Evolutionary conservation across 2,113 vertebrate species (phyloP).

Genomic region (Carassius auratus): DNA sequence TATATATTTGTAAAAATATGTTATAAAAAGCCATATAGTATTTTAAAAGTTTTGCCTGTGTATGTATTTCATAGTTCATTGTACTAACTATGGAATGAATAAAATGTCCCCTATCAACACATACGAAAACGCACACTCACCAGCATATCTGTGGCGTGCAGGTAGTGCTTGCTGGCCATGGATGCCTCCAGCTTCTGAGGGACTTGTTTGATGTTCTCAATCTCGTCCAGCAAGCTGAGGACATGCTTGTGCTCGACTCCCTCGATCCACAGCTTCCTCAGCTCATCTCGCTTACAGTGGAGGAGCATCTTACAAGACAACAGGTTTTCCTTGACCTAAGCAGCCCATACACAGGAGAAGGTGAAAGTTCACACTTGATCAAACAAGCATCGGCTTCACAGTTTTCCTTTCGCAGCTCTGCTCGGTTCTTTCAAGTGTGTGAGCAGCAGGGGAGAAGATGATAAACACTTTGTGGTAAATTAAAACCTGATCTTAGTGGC

Average conservation of each 20-base stretch:
- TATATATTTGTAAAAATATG: too few relatives aligned
- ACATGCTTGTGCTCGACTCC: conserved; percentile 98
- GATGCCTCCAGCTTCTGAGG: conserved; percentile 90
- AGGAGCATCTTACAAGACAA: conserved; percentile 99
- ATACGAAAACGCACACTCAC: conserved; percentile 73
- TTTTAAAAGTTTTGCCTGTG: too few relatives aligned
- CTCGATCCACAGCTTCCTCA: conserved; percentile 98
- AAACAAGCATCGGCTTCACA: neutral
- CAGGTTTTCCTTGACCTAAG: conserved; percentile 95
- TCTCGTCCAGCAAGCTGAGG: conserved; percentile 94
- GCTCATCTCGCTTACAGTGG: conserved; percentile 95
- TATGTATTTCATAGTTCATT: too few relatives aligned
- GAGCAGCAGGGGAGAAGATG: conserved; percentile 14
- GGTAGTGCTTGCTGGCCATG: conserved; percentile 96
- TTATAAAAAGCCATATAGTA: too few relatives aligned
- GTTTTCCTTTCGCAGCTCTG: neutral
- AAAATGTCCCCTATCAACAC: neutral
- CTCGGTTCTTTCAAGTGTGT: neutral
- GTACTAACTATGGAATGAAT: neutral
- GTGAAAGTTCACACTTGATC: neutral
- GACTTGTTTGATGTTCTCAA: conserved; percentile 98
- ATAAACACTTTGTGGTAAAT: conserved; percentile 13
- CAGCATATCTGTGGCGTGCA: conserved; percentile 96
- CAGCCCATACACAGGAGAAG: neutral
- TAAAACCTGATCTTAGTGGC: conserved; percentile 20